Evolutionary conservation across 2,113 vertebrate genomes (phyloP), one percentile per base, ranked within the genome.

Genomic region (Sceloporus tristichus): DNA sequence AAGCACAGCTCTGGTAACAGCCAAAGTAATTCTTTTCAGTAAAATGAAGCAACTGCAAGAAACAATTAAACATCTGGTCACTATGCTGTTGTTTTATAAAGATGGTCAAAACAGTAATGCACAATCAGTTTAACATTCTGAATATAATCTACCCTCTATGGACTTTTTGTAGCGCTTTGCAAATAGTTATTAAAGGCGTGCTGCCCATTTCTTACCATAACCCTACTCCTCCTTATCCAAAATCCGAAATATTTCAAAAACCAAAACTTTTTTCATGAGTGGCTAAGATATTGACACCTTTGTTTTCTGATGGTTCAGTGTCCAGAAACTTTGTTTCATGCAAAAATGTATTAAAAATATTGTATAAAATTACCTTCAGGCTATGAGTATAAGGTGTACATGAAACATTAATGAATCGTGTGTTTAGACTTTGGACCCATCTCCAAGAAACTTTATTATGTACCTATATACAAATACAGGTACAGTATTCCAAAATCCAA

Each of bases 11-110:
- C 53, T 82, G 79, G n/a, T 82, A 82, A 78, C 82, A 85, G 68
- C 84, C 88, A 88, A 90, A 90, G 90, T 85, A 92, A 92, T 93
- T 87, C 90, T 94, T 65, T 27, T 7, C 94, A 88, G 85, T 84
- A 92, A 91, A 89, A 90, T 66, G 91, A 94, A 82, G 75, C 2
- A 34, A 92, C 93, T 91, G 88, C 25, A 85, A 70, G 79, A 16
- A 74, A 81, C 88, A 94, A 94, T 56, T 1, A 88, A 23, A 54
- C 27, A 53, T 79, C 92, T 84, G 23, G 86, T 59, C 89, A 89
- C 3, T 13, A 18, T 9, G 34, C 11, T 0, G 21, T 1, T 68
- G 82, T 42, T 90, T 86, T 11, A 34, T 29, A 59, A 48, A 25
- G 14, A 53, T 66, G 34, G 81, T 84, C 9, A 27, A 5, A 85